phyloP scores from a whole-genome alignment of 2,113 vertebrate species.

The Ochotona princeps region DNA sequence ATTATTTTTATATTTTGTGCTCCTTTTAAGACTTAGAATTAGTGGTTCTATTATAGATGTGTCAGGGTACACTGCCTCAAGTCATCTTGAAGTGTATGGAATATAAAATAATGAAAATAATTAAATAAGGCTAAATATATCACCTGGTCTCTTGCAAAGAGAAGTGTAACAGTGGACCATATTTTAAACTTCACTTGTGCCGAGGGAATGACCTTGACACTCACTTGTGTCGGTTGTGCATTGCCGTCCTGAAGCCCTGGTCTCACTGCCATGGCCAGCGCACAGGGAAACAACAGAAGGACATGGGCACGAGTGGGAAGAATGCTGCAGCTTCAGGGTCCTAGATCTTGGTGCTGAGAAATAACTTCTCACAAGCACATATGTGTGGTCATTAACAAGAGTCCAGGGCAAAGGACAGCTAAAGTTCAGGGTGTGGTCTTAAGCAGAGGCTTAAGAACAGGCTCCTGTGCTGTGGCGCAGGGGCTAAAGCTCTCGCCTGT shows the following conservation, averaged over 20 bases:
- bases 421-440: neutral
- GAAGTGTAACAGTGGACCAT: neutral
- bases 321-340: neutral
- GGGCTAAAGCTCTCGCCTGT: no score
- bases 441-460: neutral
- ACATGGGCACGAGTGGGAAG: neutral
- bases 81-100: conserved; percentile 19
- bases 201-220: neutral
- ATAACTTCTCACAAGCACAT: neutral
- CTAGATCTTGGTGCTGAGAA: neutral
- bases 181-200: neutral
- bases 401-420: neutral
- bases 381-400: neutral
- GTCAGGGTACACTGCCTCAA: neutral
- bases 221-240: neutral
- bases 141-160: neutral
- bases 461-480: no score
- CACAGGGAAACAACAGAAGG: neutral
- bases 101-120: conserved; percentile 39
- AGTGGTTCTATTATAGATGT: neutral
- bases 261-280: neutral
- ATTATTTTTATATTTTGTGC: neutral
- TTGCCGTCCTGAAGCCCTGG: neutral
- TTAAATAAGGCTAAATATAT: neutral
- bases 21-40: neutral